Evolutionary conservation across 2,888 invertebrate genomes (phyloP).

Genomic region (Thymelicus sylvestris): DNA sequence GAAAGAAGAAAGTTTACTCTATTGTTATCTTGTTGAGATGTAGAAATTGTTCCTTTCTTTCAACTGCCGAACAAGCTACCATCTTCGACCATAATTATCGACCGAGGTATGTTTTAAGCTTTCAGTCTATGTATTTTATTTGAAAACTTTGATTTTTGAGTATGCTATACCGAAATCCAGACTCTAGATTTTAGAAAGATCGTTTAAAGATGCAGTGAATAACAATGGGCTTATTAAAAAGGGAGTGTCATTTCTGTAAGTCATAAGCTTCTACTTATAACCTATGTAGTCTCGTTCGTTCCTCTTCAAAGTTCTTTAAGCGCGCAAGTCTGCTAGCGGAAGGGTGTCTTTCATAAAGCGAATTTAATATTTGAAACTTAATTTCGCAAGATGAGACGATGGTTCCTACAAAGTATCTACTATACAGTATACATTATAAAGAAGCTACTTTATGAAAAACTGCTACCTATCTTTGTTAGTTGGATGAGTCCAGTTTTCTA

Average conservation of each 20-base stretch:
- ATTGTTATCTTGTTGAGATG: no score
- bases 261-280: constrained; percentile 28
- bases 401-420: constrained; percentile 43
- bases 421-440: constrained; percentile 39
- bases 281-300: constrained; percentile 16
- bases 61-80: no score
- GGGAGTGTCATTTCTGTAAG: constrained; percentile 13
- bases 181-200: no score
- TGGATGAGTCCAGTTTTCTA: constrained; percentile 3
- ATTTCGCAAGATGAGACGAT: constrained; percentile 70
- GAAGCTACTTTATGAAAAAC: constrained; percentile 34
- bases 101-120: no score
- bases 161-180: no score
- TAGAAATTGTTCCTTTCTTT: no score
- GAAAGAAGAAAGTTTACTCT: no score
- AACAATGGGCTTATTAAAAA: constrained; percentile 9
- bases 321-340: constrained; percentile 28
- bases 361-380: constrained; percentile 80
- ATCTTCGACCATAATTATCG: no score
- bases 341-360: constrained; percentile 67
- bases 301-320: constrained; percentile 36
- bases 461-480: constrained; percentile 10
- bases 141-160: no score
- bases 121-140: no score
- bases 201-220: neutral